Evolutionary conservation across 1,140 invertebrate species (phyloP), one percentile per base, ranked within the genome.

Genomic region (Euglossa dilemma): DNA sequence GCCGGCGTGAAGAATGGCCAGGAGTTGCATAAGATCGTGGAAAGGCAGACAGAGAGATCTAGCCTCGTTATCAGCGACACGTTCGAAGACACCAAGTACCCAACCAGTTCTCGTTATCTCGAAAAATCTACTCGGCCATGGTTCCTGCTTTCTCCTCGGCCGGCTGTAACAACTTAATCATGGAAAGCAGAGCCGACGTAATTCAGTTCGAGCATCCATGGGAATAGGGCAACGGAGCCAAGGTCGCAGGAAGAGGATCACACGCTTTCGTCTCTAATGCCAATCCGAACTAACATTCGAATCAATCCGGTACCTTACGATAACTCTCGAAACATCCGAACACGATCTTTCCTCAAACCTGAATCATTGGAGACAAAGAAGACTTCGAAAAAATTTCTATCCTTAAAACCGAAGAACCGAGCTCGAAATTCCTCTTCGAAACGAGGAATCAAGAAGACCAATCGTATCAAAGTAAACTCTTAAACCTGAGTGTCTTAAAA

Each of bases 41-140:
- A 23, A 78, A 52, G 66, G 25, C 5, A 20, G n/a, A 20, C 45
- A 23, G 45, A 23, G 56, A 25, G 20, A 54, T 80, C 67, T 11
- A 45, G 9, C 67, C 23, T 59, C 54, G 77, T 73, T 73, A 73
- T 80, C 78, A 47, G 56, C 25, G 18, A 64, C 47, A 70, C 20
- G 57, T 18, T 47, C 43, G 69, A 80, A 23, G 20, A 52, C 57
- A 25, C 47, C 2, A 45, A 45, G 47, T 54, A 74, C 23, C 78
- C 78, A 25, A 74, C 78, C 70, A 74, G 78, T 80, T 74, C 18
- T 45, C 70, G 78, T 80, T 80, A 74, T 74, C 78, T 80, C 59
- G 47, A 54, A 54, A 54, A 64, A 64, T 80, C 78, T 61, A 71
- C 80, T 47, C 52, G 80, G 73, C 74, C 75, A 81, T 67, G 80